phyloP scores from a whole-genome alignment of 2,113 vertebrate species.

The Lepidothrix coronata region DNA sequence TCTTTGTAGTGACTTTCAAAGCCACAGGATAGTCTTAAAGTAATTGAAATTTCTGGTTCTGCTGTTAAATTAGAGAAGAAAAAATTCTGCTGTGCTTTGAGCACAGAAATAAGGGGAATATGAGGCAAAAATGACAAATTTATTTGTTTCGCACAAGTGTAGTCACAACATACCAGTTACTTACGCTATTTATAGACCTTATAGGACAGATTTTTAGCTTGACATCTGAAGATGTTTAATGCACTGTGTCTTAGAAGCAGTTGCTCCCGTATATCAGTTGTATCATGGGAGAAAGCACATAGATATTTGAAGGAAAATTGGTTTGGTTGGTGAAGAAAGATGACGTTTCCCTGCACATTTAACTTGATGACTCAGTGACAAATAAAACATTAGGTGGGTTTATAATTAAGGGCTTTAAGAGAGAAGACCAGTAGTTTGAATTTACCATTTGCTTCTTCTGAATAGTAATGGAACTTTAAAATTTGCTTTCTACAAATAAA shows the following conservation, averaged over 20 bases:
- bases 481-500: not conserved
- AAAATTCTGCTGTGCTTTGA: not conserved
- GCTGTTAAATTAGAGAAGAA: not conserved
- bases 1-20: conserved; percentile 56
- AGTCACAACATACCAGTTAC: not conserved
- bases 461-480: not conserved
- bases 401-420: not conserved
- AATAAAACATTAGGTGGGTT: not conserved
- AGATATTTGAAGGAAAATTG: not conserved
- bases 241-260: not conserved
- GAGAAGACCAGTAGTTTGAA: not conserved
- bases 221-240: not conserved
- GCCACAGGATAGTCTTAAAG: not conserved
- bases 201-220: not conserved
- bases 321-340: not conserved
- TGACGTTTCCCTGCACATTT: not conserved
- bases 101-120: not conserved
- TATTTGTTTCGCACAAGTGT: not conserved
- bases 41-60: conserved; percentile 26
- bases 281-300: not conserved
- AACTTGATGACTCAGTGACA: not conserved
- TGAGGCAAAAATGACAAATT: not conserved
- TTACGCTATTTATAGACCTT: not conserved
- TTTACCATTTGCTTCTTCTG: not conserved
- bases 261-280: not conserved